Conservation (phyloP, 2,797 vertebrate species). For the Pempheris klunzingeri region DNA sequence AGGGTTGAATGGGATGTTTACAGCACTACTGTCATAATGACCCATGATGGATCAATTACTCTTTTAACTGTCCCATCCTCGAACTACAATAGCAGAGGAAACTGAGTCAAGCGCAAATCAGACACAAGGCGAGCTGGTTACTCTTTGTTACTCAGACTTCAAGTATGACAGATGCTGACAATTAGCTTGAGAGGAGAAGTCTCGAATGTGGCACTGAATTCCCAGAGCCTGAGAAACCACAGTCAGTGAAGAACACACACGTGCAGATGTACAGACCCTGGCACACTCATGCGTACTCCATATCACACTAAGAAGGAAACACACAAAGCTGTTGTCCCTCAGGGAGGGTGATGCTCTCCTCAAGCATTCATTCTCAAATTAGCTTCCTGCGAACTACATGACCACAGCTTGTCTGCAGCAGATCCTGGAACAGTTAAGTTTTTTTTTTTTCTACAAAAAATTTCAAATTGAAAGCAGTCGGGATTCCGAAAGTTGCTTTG, state of each 20-base stretch:
- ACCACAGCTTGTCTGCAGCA: constrained; percentile 68
- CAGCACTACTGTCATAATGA: constrained; percentile 62
- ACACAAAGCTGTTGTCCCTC: constrained; percentile 39
- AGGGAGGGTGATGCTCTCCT: constrained; percentile 54
- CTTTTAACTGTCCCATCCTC: constrained; percentile 68
- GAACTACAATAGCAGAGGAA: constrained; percentile 71
- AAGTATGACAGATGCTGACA: constrained; percentile 60
- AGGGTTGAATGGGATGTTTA: constrained; percentile 60
- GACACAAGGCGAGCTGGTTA: constrained; percentile 33
- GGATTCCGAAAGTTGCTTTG: constrained; percentile 46
- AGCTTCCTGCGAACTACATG: constrained; percentile 51
- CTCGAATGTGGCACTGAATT: constrained; percentile 64
- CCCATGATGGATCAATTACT: constrained; percentile 78
- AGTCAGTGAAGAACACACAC: constrained; percentile 52
- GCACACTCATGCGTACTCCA: constrained; percentile 33
- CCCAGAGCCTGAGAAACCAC: constrained; percentile 55
- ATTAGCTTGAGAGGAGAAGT: constrained; percentile 52
- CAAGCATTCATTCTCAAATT: constrained; percentile 74
- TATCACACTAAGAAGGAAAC: constrained; percentile 18
- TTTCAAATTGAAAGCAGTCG: constrained; percentile 64
- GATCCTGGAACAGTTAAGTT: constrained; percentile 54
- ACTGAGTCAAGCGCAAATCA: constrained; percentile 67
- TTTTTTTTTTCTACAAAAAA: constrained; percentile 37
- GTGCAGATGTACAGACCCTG: constrained; percentile 16
- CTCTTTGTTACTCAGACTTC: constrained; percentile 67